These are phyloP conservation scores for Cryptoleucopteryx plumbea DNA, from an alignment of 2,113 vertebrate genomes.

Conservation along the genomic window DNA sequence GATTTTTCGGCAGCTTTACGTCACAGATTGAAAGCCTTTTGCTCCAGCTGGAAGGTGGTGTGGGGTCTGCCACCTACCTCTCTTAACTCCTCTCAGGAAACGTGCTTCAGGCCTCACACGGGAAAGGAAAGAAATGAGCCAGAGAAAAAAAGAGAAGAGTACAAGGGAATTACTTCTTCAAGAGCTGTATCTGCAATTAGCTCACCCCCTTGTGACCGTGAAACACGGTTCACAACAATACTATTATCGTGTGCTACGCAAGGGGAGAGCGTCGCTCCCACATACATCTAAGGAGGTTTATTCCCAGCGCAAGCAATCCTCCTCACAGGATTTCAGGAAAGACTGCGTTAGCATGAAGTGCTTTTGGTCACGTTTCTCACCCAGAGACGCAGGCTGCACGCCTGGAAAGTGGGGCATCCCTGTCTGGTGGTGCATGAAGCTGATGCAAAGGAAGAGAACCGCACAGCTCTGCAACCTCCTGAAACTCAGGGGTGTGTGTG, in stretches of 20 bases:
- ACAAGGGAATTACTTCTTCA: not conserved
- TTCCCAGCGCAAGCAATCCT: fast-evolving
- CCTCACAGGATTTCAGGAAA: not conserved
- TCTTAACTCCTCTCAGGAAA: not conserved
- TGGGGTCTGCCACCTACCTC: fast-evolving
- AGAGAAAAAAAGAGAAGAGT: not conserved
- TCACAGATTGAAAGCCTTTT: not conserved
- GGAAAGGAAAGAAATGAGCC: not conserved
- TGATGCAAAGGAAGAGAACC: not conserved
- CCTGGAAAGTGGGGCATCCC: fast-evolving
- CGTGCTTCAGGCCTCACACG: not conserved
- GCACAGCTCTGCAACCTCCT: not conserved
- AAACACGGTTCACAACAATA: not conserved
- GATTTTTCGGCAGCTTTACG: not conserved
- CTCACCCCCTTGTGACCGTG: not conserved
- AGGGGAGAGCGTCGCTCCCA: fast-evolving
- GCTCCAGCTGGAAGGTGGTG: not conserved
- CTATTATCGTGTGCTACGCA: fast-evolving
- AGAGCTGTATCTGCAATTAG: not conserved
- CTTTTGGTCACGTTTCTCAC: not conserved
- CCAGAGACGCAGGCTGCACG: fast-evolving
- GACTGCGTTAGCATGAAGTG: fast-evolving
- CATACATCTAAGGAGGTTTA: fast-evolving
- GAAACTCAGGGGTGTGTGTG: fast-evolving
- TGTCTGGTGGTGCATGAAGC: not conserved